A percentile compares a stretch with the other conserved stretches of the same genome.
phyloP scores from a whole-genome alignment of 2,113 vertebrate genomes.

The Cryptotis parvus region DNA sequence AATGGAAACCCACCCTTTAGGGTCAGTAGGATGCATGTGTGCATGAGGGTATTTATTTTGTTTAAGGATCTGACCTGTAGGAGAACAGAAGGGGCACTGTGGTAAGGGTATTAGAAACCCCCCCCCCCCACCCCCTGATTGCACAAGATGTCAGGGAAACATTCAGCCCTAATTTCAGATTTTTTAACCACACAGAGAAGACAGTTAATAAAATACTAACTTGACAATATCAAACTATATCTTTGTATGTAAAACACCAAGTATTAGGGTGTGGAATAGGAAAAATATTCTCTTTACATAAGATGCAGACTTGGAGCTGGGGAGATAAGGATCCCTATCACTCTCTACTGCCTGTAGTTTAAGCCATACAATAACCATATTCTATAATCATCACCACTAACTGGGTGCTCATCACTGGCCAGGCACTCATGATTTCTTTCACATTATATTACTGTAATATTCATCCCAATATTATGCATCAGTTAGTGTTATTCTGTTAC shows the following conservation, averaged over 20 bases:
- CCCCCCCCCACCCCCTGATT: fast-evolving
- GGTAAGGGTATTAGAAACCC: background rate
- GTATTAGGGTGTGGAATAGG: background rate
- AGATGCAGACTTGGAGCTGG: too few relatives aligned
- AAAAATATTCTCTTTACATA: background rate
- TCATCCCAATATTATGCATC: background rate
- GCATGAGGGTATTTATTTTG: background rate
- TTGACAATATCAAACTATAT: background rate
- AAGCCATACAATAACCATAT: background rate
- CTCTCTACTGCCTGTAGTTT: background rate
- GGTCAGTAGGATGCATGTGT: background rate
- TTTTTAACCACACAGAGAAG: background rate
- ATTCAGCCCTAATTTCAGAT: background rate
- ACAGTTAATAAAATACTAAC: conserved; percentile 22
- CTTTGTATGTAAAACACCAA: background rate
- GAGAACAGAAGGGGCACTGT: background rate
- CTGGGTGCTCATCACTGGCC: background rate
- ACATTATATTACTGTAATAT: background rate
- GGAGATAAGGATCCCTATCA: background rate
- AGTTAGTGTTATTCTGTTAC: background rate
- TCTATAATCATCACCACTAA: background rate
- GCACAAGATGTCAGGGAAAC: background rate
- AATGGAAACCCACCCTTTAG: background rate
- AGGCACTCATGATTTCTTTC: background rate
- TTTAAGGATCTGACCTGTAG: background rate